Evolutionary conservation across 1,140 invertebrate species (phyloP).

Genomic region (Tribolium castaneum): DNA sequence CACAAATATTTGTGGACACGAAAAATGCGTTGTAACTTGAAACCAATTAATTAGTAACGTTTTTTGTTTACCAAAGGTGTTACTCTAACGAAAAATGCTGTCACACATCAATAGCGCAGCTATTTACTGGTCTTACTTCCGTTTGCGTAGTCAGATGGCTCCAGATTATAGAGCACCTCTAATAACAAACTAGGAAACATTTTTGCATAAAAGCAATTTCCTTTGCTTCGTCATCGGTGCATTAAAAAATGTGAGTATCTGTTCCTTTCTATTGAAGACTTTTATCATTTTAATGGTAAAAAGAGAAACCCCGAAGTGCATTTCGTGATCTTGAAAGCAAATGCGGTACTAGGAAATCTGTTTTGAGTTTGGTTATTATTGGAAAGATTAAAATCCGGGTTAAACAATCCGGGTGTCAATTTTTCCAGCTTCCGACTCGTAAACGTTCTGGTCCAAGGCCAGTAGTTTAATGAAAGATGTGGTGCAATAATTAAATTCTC

Average conservation of each 20-base stretch:
- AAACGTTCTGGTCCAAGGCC: not conserved
- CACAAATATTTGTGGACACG: not conserved
- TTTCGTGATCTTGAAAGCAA: not conserved
- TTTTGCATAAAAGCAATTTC: not conserved
- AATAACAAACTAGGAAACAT: not conserved
- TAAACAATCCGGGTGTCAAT: not conserved
- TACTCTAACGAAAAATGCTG: no score
- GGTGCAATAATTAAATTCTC: not conserved
- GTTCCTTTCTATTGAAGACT: not conserved
- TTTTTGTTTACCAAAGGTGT: not conserved
- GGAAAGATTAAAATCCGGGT: not conserved
- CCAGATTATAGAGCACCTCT: not conserved
- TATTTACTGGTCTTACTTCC: not conserved
- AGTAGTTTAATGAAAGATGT: not conserved
- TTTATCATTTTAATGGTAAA: not conserved
- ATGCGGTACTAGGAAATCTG: not conserved
- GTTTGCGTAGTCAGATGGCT: not conserved
- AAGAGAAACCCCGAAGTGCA: no score
- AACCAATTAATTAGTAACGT: not conserved
- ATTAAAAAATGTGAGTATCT: not conserved
- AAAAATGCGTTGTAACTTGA: not conserved
- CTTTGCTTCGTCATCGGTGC: not conserved
- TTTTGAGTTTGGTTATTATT: slow-evolving; percentile 19
- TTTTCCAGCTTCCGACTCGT: not conserved
- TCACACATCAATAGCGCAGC: no score